Evolutionary conservation across 2,113 vertebrate species (phyloP), one percentile per base, ranked within the genome.

Genomic region (Hypomesus transpacificus): DNA sequence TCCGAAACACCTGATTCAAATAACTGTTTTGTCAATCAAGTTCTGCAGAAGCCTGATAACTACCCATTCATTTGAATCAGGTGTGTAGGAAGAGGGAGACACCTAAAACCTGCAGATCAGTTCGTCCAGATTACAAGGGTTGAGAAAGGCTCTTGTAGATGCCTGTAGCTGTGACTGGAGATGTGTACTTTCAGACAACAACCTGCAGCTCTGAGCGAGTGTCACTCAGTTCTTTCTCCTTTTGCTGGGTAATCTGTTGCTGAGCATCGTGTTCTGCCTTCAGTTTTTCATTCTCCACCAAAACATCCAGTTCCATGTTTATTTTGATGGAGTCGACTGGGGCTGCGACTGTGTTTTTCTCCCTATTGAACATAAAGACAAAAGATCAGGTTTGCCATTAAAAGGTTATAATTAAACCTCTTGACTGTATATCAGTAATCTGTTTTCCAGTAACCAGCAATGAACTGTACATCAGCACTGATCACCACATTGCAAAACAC

Each of bases 241-340:
- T 77, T 1, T 84, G 74, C 24, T 83, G 84, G 26, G 69, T 76
- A 22, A 61, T 88, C 54, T 75, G 80, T 24, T 77, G 75, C 60
- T 88, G 80, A 69, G 14, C 1, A 11, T 84, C 65, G n/a, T 77
- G 90, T 46, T 93, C 84, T 11, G 69, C 76, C 79, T 90, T 90
- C 64, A 91, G 82, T 39, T 85, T 86, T 74, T 86, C 84, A 76
- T 84, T 91, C 74, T 92, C 90, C 76, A 90, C 86, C 22, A 81
- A 76, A 14, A 90, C 26, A 65, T 83, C 91, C 70, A 87, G 81
- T 67, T 89, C 84, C 79, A 78, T 65, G 73, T 91, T 68, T 71
- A 53, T 77, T 87, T 86, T 73, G 75, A 73, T 76, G 70, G 68
- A 58, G 81, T 81, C 65, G 70, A 66, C 54, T 50, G 76, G 24